These are phyloP conservation scores for Eueides isabella DNA, from an alignment of 1,140 invertebrate genomes.

Conservation along the genomic window DNA sequence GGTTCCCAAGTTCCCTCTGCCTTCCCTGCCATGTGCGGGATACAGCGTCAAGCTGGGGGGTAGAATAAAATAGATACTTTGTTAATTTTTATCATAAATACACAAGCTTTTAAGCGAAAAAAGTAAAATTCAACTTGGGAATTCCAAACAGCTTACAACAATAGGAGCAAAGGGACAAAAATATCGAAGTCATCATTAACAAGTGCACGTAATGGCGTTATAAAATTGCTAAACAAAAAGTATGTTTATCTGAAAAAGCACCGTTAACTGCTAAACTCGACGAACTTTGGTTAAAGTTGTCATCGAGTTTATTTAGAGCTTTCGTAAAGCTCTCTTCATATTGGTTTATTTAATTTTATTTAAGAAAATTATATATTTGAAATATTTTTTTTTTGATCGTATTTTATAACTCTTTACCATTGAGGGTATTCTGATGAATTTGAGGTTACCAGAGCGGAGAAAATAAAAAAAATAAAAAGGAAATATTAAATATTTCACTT, in stretches of 20 bases:
- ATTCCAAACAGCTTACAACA: background rate
- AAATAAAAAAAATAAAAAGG: too few species aligned
- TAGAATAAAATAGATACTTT: too few species aligned
- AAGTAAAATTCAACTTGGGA: background rate
- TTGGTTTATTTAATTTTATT: conserved; percentile 5
- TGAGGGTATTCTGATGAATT: too few species aligned
- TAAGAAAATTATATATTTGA: too few species aligned
- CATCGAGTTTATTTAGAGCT: conserved; percentile 68
- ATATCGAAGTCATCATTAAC: conserved; percentile 42
- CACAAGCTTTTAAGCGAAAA: background rate
- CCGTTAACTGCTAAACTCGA: conserved; percentile 61
- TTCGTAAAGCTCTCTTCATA: conserved; percentile 34
- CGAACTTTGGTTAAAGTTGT: conserved; percentile 63
- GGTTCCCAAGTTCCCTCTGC: too few species aligned
- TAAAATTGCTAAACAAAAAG: conserved; percentile 63
- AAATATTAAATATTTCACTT: too few species aligned
- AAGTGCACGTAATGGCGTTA: conserved; percentile 60
- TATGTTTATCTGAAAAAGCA: conserved; percentile 55
- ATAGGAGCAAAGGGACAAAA: conserved; percentile 11
- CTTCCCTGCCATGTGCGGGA: too few species aligned
- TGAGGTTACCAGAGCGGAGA: too few species aligned
- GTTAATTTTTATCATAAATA: too few species aligned
- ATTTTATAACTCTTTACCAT: background rate
- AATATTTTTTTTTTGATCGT: too few species aligned
- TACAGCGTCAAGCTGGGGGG: too few species aligned